phyloP scores from a whole-genome alignment of 1,140 invertebrate species.

The Dolichoris vasculosae region DNA sequence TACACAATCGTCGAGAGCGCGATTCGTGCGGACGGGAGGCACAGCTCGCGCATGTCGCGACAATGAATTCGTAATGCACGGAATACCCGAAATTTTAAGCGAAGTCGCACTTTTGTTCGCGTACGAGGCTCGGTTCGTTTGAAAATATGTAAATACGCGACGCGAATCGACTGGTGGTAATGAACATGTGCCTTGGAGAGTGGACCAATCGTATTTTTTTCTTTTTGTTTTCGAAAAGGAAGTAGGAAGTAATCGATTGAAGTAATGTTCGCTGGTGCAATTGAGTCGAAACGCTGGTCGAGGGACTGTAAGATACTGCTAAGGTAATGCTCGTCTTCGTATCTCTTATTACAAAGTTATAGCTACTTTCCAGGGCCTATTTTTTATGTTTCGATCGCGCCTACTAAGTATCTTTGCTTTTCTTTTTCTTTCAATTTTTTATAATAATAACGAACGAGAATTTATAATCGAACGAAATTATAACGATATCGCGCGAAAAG shows the following conservation, averaged over 20 bases:
- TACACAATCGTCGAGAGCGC: neutral
- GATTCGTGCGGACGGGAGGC: neutral
- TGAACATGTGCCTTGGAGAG: constrained; percentile 23
- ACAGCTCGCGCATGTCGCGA: neutral
- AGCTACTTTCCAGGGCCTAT: too few relatives aligned
- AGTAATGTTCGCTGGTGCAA: constrained; percentile 71
- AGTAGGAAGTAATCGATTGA: constrained; percentile 3
- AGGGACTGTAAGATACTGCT: constrained; percentile 68
- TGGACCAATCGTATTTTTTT: neutral
- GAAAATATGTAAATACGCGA: neutral
- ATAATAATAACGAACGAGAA: neutral
- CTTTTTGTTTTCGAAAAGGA: neutral
- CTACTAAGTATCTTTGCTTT: too few relatives aligned
- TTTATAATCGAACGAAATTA: neutral
- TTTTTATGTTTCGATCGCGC: too few relatives aligned
- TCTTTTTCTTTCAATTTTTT: too few relatives aligned
- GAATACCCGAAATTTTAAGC: neutral
- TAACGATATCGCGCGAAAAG: neutral
- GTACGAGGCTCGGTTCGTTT: neutral
- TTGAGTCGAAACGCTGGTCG: constrained; percentile 72
- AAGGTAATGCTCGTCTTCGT: constrained; percentile 63
- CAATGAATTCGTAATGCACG: neutral
- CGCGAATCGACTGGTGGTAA: neutral
- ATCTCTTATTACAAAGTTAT: neutral
- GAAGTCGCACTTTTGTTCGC: neutral